phyloP scores from a whole-genome alignment of 2,113 vertebrate species.

The Rhodinocichla rosea region DNA sequence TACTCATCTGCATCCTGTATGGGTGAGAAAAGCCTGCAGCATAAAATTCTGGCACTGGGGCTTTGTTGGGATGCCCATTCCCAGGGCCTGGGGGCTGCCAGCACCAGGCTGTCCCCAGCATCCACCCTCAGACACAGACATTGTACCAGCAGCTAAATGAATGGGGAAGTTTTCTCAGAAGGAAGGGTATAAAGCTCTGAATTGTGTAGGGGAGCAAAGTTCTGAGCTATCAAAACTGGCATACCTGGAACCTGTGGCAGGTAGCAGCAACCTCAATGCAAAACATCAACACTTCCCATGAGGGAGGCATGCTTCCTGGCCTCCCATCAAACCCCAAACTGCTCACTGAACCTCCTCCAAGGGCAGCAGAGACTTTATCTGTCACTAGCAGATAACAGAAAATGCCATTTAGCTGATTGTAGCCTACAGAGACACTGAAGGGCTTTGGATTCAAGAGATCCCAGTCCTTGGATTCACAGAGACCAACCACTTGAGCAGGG shows the following conservation, averaged over 20 bases:
- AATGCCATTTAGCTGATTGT: background rate
- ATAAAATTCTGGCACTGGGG: background rate
- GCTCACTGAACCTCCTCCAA: background rate
- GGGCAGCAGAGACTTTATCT: background rate
- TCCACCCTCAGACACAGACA: background rate
- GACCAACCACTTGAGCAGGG: background rate
- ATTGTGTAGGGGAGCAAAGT: background rate
- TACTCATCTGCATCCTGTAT: background rate
- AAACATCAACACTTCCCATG: background rate
- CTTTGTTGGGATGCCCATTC: fast-evolving
- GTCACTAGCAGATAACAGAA: background rate
- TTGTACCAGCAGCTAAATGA: background rate
- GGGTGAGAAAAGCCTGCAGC: background rate
- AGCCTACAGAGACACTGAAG: background rate
- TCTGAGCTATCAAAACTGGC: background rate
- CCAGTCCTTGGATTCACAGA: fast-evolving
- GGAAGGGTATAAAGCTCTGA: background rate
- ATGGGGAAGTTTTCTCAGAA: background rate
- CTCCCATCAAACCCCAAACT: background rate
- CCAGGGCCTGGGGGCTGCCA: background rate
- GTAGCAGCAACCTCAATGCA: background rate
- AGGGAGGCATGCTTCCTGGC: fast-evolving
- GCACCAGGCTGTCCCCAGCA: background rate
- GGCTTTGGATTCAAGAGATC: background rate
- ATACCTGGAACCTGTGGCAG: background rate